Evolutionary conservation across 2,113 vertebrate species (phyloP).

Genomic region (Gambusia holbrooki): DNA sequence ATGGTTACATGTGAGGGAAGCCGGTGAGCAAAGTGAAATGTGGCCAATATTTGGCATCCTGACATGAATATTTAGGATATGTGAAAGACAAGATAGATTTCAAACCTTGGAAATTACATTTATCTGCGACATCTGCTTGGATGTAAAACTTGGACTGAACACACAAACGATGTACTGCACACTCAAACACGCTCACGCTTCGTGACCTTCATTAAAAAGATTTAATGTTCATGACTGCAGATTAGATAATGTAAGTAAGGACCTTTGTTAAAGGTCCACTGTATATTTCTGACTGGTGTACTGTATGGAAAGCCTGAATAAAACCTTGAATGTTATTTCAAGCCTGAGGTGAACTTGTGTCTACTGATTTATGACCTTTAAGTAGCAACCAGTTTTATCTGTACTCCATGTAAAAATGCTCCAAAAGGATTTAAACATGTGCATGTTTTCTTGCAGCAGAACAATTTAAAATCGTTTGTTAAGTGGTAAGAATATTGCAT

Average conservation of each 20-base stretch:
- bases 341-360: conserved; percentile 44
- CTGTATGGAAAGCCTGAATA: conserved; percentile 83
- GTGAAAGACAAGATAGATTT: conserved; percentile 30
- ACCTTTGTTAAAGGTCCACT: conserved; percentile 73
- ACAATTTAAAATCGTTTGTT: not conserved
- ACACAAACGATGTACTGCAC: conserved; percentile 38
- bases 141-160: conserved; percentile 52
- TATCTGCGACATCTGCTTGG: conserved; percentile 44
- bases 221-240: conserved; percentile 38
- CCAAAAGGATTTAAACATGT: not conserved
- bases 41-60: conserved; percentile 70
- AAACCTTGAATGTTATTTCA: conserved; percentile 82
- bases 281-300: conserved; percentile 81
- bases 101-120: conserved; percentile 38
- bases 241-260: conserved; percentile 56
- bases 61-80: conserved; percentile 23
- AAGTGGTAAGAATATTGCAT: not conserved
- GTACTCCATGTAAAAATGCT: not conserved
- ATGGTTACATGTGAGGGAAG: conserved; percentile 2
- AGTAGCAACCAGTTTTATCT: not conserved
- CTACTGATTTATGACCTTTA: conserved; percentile 56
- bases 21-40: conserved; percentile 40
- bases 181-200: conserved; percentile 44
- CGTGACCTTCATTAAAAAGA: conserved; percentile 52
- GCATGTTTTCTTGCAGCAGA: not conserved